Conservation (phyloP, 2,888 invertebrate species). For the Calameuta filiformis region DNA sequence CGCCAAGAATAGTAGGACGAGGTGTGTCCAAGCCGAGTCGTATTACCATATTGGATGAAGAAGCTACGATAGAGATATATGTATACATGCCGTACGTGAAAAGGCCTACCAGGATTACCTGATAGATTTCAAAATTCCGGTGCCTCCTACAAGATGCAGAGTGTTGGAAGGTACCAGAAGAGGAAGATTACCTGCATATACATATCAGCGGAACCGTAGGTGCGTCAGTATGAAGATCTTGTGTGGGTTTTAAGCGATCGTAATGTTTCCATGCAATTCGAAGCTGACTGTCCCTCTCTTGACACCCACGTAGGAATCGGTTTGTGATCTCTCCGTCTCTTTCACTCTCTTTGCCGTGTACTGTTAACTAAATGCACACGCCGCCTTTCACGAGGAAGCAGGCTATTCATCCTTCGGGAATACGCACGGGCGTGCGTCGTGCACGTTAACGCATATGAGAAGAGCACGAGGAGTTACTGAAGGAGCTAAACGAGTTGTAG, state of each 20-base stretch:
- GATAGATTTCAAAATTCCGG: neutral
- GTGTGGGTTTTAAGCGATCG: slow-evolving; percentile 16
- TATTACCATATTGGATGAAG: neutral
- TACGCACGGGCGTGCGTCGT: neutral
- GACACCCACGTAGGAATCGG: slow-evolving; percentile 30
- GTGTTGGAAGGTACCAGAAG: neutral
- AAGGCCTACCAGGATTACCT: slow-evolving; percentile 1
- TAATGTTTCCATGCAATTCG: slow-evolving; percentile 22
- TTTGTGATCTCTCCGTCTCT: slow-evolving; percentile 17
- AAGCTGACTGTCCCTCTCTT: slow-evolving; percentile 27
- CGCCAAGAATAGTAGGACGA: slow-evolving; percentile 38
- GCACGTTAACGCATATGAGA: slow-evolving; percentile 1
- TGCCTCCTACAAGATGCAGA: neutral
- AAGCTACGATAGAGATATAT: neutral
- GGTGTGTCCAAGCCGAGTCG: neutral
- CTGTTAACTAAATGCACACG: slow-evolving; percentile 27
- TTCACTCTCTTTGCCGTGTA: slow-evolving; percentile 26
- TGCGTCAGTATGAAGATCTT: neutral
- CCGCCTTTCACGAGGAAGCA: neutral
- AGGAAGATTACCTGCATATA: neutral
- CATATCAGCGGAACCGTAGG: neutral
- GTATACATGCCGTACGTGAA: slow-evolving; percentile 4
- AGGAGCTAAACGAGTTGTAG: neutral
- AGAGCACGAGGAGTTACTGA: neutral
- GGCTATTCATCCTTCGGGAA: neutral